Percentiles rank a stretch among this genome's conserved stretches.
These are phyloP conservation scores for Charanyca ferruginea DNA, from an alignment of 2,888 invertebrate species.

Conservation along the genomic window DNA sequence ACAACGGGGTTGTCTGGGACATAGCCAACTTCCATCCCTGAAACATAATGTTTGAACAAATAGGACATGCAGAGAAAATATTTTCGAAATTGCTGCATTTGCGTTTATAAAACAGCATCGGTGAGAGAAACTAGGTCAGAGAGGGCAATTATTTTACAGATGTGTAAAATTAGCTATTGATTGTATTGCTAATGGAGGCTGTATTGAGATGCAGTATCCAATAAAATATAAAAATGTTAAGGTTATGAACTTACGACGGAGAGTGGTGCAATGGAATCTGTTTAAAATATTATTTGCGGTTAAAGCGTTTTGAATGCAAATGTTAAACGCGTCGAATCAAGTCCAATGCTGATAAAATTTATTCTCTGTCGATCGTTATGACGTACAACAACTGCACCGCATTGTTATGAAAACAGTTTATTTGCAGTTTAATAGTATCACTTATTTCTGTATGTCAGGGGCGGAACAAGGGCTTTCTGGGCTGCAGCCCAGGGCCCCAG, in stretches of 20 bases:
- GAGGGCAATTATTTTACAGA: slow-evolving; percentile 19
- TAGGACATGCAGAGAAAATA: slow-evolving; percentile 61
- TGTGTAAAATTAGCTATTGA: slow-evolving; percentile 7
- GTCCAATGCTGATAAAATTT: slow-evolving; percentile 65
- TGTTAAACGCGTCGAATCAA: slow-evolving; percentile 17
- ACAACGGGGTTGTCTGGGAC: slow-evolving; percentile 81
- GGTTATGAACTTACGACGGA: slow-evolving; percentile 4
- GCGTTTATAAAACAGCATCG: slow-evolving; percentile 26
- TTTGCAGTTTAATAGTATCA: slow-evolving; percentile 39
- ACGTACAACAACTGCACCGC: slow-evolving; percentile 44
- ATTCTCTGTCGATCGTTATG: slow-evolving; percentile 50
- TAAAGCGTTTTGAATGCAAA: slow-evolving; percentile 43
- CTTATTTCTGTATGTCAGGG: slow-evolving; percentile 22
- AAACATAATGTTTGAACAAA: slow-evolving; percentile 66
- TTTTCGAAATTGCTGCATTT: slow-evolving; percentile 51
- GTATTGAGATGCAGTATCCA: slow-evolving; percentile 5
- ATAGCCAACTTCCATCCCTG: slow-evolving; percentile 79
- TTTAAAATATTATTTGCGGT: slow-evolving; percentile 39
- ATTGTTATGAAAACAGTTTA: slow-evolving; percentile 65
- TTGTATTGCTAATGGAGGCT: slow-evolving; percentile 6
- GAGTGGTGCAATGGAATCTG: slow-evolving; percentile 34
- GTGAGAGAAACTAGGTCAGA: slow-evolving; percentile 31
- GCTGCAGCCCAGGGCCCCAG: too few relatives aligned
- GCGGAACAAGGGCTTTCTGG: too few relatives aligned
- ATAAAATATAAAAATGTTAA: slow-evolving; percentile 27